Evolutionary conservation across 2,797 vertebrate genomes (phyloP), one percentile per base, ranked within the genome.

Genomic region (Catostomus latipinnis): DNA sequence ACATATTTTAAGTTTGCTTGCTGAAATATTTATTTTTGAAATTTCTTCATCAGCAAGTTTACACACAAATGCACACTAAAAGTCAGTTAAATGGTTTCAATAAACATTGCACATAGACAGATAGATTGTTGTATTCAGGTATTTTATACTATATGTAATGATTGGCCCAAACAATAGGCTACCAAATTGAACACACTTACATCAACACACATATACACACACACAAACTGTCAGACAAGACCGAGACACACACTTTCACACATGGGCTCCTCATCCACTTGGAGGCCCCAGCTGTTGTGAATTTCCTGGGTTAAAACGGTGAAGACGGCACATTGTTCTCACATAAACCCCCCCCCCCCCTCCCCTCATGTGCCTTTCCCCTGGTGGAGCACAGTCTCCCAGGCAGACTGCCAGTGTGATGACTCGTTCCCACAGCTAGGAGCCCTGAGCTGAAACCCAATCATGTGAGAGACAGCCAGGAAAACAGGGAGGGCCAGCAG

Each of bases 341-440:
- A 73, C 67, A 78, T 73, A 81, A 76, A 76, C 57, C 49, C 65
- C 71, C 60, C 83, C 80, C 16, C 16, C 16, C n/a, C n/a, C n/a
- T n/a, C 81, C 79, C 78, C 83, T 89, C 87, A 88, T 85, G 85
- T 84, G 86, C 84, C 83, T 83, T 86, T 65, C 58, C 82, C 85
- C 84, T 70, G 85, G 74, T 82, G 81, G 84, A 84, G 88, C 84
- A 77, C 84, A 83, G 78, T 85, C 83, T 85, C 89, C 86, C 87
- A 85, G 6, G 6, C 87, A 82, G 67, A 10, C 84, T 87, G 88
- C 90, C 88, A 90, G 87, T 13, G 58, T 81, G 85, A 69, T 60
- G 83, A 88, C 87, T 90, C 49, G 70, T 92, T 94, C 91, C 90
- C 92, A 93, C 90, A 92, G 89, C 86, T 87, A 88, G 63, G 85